These are phyloP conservation scores for Eleutherodactylus coqui DNA, from an alignment of 2,797 vertebrate species.

Conservation along the genomic window DNA sequence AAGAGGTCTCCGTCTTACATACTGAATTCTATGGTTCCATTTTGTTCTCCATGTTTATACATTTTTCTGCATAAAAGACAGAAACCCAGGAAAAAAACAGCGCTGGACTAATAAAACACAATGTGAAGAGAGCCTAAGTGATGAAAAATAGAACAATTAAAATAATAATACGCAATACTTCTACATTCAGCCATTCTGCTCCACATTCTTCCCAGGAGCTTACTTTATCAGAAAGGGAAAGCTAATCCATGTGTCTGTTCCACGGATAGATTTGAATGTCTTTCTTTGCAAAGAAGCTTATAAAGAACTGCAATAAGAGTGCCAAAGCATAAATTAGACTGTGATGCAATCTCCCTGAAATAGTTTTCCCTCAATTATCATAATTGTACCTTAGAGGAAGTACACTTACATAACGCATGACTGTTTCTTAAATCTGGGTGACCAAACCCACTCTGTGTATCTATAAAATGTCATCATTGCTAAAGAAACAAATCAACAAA, in stretches of 20 bases:
- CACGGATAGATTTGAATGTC: slow-evolving; percentile 25
- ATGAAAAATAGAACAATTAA: not conserved
- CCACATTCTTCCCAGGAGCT: slow-evolving; percentile 26
- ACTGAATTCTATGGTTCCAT: too few species aligned
- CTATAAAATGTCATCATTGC: not conserved
- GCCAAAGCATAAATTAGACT: slow-evolving; percentile 53
- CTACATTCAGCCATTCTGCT: slow-evolving; percentile 36
- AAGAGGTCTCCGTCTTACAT: too few species aligned
- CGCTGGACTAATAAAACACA: too few species aligned
- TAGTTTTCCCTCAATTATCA: slow-evolving; percentile 59
- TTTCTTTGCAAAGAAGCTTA: slow-evolving; percentile 28
- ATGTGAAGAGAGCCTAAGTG: not conserved
- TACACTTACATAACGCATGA: slow-evolving; percentile 57
- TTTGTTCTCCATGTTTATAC: too few species aligned
- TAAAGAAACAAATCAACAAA: not conserved
- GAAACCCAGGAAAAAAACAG: too few species aligned
- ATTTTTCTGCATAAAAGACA: too few species aligned
- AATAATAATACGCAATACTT: slow-evolving; percentile 17
- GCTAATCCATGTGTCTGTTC: slow-evolving; percentile 13
- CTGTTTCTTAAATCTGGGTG: slow-evolving; percentile 35
- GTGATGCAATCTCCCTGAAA: slow-evolving; percentile 58
- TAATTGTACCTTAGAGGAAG: slow-evolving; percentile 63
- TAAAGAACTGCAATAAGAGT: slow-evolving; percentile 19
- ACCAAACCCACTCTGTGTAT: slow-evolving; percentile 33
- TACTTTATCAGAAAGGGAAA: slow-evolving; percentile 27